phyloP scores from a whole-genome alignment of 2,888 invertebrate species.

The Blastobasis adustella region DNA sequence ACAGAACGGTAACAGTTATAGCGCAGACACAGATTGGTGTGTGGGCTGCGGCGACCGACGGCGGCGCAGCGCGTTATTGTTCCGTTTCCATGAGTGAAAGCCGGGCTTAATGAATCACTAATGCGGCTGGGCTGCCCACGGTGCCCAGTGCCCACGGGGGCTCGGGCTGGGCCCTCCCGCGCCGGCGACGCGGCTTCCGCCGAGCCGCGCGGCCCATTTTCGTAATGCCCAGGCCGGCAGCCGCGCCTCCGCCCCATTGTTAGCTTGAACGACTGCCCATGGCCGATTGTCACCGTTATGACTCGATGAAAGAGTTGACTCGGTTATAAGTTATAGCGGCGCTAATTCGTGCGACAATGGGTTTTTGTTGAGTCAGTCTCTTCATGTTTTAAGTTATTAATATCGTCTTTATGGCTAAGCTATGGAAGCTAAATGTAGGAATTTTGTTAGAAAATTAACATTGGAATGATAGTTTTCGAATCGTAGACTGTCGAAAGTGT shows the following conservation, averaged over 20 bases:
- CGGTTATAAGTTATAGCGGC: too few relatives aligned
- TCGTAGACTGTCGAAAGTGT: too few relatives aligned
- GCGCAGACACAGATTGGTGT: conserved; percentile 10
- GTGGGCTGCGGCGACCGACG: conserved; percentile 29
- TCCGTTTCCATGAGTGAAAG: conserved; percentile 49
- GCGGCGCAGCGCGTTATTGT: conserved; percentile 32
- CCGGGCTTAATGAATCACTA: conserved; percentile 50
- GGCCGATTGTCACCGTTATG: not conserved
- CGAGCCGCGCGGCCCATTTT: conserved; percentile 46
- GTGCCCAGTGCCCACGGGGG: conserved; percentile 27
- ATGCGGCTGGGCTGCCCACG: conserved; percentile 43
- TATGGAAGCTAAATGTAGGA: too few relatives aligned
- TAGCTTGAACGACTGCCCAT: not conserved
- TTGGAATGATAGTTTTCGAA: too few relatives aligned
- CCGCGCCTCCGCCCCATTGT: not conserved
- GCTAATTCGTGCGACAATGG: too few relatives aligned
- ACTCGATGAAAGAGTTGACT: not conserved
- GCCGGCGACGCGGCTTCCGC: conserved; percentile 29
- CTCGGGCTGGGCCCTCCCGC: too few relatives aligned
- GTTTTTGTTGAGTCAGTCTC: too few relatives aligned
- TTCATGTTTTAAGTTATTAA: too few relatives aligned
- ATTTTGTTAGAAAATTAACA: too few relatives aligned
- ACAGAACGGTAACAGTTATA: not conserved
- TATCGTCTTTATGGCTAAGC: too few relatives aligned
- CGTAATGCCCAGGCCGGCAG: conserved; percentile 33